Percentiles rank a stretch among this genome's conserved stretches.
Evolutionary conservation across 1,140 invertebrate species (phyloP).

Genomic region (Paramacrobiotus metropolitanus): DNA sequence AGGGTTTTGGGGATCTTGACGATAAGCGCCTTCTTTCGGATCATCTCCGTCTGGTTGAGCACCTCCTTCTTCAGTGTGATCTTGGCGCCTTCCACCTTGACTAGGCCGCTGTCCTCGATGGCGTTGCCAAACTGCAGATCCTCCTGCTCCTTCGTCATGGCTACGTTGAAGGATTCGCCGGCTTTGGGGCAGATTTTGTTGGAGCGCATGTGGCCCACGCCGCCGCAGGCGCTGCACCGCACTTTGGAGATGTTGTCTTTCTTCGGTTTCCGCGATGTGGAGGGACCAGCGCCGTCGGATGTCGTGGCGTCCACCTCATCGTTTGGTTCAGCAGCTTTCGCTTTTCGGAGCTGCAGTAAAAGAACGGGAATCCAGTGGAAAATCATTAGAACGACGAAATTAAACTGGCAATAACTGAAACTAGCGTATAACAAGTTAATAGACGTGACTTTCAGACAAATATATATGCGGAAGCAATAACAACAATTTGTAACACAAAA

Average conservation of each 20-base stretch:
- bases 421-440: too few relatives aligned
- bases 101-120: conserved; percentile 42
- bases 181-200: conserved; percentile 82
- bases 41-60: conserved; percentile 45
- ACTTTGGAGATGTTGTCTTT: conserved; percentile 52
- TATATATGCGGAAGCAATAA: too few relatives aligned
- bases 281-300: not conserved
- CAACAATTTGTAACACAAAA: too few relatives aligned
- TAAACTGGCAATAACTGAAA: not conserved
- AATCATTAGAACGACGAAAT: not conserved
- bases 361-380: not conserved
- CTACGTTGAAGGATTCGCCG: conserved; percentile 35
- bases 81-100: conserved; percentile 58
- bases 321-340: too few relatives aligned
- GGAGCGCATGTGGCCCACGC: conserved; percentile 62
- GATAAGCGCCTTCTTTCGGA: conserved; percentile 49
- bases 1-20: conserved; percentile 54
- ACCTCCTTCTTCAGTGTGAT: conserved; percentile 18
- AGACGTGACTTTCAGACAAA: too few relatives aligned
- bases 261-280: conserved; percentile 39
- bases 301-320: too few relatives aligned
- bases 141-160: conserved; percentile 51
- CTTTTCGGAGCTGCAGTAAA: not conserved
- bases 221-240: conserved; percentile 83
- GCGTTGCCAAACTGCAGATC: conserved; percentile 36